Evolutionary conservation across 2,113 vertebrate species (phyloP), one percentile per base, ranked within the genome.

Genomic region (Dromiciops gliroides): DNA sequence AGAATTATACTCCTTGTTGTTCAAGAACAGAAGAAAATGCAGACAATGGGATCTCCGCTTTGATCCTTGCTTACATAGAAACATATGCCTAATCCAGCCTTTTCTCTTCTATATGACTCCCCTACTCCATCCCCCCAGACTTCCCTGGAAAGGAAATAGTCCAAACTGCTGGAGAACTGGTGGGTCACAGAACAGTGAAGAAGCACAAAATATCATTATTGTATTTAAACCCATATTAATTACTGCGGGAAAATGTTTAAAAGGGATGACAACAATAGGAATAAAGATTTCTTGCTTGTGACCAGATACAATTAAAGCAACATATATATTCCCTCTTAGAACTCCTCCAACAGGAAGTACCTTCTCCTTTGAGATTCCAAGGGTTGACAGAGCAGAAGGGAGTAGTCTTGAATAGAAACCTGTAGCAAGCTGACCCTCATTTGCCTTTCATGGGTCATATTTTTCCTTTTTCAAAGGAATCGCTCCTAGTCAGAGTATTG

Each of bases 381-480:
- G 24, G 11, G 22, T 75, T 48, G 51, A 14, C n/a, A 95, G 48
- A 88, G n/a, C 53, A 94, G 51, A 60, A 91, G 44, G 67, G 19
- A 91, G 93, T 89, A 31, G 48, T 31, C 92, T 89, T 90, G 28
- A 47, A 44, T 91, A 94, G 67, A 94, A 93, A 93, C 48, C 23
- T 44, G 67, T 56, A 44, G 37, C 48, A 10, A 0, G 24, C 89
- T 96, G 94, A 97, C 96, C 94, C 91, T 96, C 52, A 49, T 51
- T 97, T 98, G 97, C 50, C 25, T 91, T 48, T 89, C 75, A 89
- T 97, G 96, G 97, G 91, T 94, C 94, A 95, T 91, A 52, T 95
- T 97, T 96, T 97, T 94, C 94, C 48, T 94, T 83, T 98, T 98
- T 97, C 97, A 98, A 98, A 98, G 97, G 50, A 96, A 95, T 98